Percentiles rank a stretch among this genome's conserved stretches.
Conservation (phyloP, 2,888 invertebrate species). For the Standfussiana lucernea region DNA sequence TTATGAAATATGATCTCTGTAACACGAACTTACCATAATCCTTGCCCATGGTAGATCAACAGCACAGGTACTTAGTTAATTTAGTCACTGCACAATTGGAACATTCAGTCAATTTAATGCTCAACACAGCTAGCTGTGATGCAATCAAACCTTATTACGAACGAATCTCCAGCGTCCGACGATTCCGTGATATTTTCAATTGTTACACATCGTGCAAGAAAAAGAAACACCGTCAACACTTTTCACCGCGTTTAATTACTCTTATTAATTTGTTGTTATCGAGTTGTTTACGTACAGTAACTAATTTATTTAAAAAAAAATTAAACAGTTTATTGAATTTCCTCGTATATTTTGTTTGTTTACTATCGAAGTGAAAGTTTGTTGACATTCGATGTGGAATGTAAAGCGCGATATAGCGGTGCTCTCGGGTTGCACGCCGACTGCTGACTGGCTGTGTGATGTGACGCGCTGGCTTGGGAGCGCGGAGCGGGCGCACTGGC, state of each 20-base stretch:
- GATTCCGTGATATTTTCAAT: slow-evolving; percentile 60
- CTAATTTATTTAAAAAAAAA: slow-evolving; percentile 13
- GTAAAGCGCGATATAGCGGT: slow-evolving; percentile 26
- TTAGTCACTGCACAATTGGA: slow-evolving; percentile 61
- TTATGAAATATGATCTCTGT: slow-evolving; percentile 4
- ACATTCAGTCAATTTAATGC: slow-evolving; percentile 57
- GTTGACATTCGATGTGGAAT: slow-evolving; percentile 55
- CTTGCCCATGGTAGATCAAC: slow-evolving; percentile 77
- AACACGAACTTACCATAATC: slow-evolving; percentile 79
- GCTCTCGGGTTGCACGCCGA: slow-evolving; percentile 47
- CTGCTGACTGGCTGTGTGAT: slow-evolving; percentile 49
- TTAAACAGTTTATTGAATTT: slow-evolving; percentile 18
- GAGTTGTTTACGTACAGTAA: slow-evolving; percentile 10
- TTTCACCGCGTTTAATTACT: slow-evolving; percentile 53
- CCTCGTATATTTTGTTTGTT: slow-evolving; percentile 53
- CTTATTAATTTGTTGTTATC: slow-evolving; percentile 15
- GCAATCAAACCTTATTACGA: slow-evolving; percentile 45
- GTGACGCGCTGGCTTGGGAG: not conserved
- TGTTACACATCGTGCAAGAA: slow-evolving; percentile 49
- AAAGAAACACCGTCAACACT: slow-evolving; percentile 51
- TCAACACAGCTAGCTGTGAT: slow-evolving; percentile 40
- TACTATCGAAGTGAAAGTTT: slow-evolving; percentile 65
- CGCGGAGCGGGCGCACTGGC: slow-evolving; percentile 43
- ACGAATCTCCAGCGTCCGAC: slow-evolving; percentile 49
- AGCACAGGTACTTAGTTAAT: slow-evolving; percentile 39